Evolutionary conservation across 1,140 invertebrate species (phyloP).

Genomic region (Drosophila cardini): DNA sequence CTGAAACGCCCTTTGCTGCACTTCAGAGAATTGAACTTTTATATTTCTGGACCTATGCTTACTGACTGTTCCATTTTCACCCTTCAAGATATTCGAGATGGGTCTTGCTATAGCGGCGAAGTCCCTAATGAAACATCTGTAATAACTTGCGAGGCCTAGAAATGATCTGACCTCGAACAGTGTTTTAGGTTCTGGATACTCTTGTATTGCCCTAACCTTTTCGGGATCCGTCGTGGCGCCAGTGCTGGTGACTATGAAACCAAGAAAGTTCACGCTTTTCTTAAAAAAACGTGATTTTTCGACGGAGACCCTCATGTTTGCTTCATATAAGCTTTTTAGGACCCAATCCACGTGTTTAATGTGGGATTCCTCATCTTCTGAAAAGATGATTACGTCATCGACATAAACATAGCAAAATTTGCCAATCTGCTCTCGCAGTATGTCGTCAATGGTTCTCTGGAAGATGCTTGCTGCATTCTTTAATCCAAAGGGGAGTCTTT

Average conservation of each 20-base stretch:
- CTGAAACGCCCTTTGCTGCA: no score
- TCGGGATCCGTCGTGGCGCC: constrained; percentile 42
- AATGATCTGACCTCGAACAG: constrained; percentile 42
- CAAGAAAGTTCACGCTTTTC: constrained; percentile 3
- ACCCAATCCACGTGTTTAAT: constrained; percentile 22
- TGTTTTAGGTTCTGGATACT: constrained; percentile 38
- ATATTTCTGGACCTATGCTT: constrained; percentile 27
- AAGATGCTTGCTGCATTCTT: constrained; percentile 42
- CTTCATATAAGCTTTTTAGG: constrained; percentile 53
- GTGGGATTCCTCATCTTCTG: constrained; percentile 19
- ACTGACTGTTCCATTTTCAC: constrained; percentile 33
- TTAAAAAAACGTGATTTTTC: constrained; percentile 84
- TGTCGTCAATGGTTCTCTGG: constrained; percentile 28
- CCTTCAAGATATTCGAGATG: constrained; percentile 23
- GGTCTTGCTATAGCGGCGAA: constrained; percentile 32
- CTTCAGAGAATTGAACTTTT: no score
- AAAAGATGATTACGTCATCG: no score
- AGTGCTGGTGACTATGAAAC: constrained; percentile 25
- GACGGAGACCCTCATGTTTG: constrained; percentile 85
- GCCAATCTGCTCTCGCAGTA: constrained; percentile 16
- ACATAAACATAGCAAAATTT: constrained; percentile 26
- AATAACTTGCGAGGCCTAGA: constrained; percentile 46
- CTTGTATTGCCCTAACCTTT: constrained; percentile 53
- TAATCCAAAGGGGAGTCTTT: constrained; percentile 85
- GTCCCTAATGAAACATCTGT: constrained; percentile 40